Evolutionary conservation across 2,797 vertebrate genomes (phyloP).

Genomic region (Labroides dimidiatus): DNA sequence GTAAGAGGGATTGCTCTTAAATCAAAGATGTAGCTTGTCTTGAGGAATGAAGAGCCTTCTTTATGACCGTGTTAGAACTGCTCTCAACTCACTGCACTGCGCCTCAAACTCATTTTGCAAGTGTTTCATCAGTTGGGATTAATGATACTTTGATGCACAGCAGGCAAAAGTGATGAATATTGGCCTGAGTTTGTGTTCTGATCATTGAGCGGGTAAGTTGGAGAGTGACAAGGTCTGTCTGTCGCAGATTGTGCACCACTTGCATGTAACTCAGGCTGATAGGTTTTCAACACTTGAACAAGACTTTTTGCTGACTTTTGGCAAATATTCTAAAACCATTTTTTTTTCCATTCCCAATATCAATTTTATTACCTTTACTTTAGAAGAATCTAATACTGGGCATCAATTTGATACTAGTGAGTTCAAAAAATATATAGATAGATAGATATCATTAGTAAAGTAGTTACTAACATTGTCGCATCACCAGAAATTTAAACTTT

Average conservation of each 20-base stretch:
- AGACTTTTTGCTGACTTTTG: too few relatives aligned
- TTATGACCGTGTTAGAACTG: conserved; percentile 28
- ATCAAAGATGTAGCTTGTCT: conserved; percentile 62
- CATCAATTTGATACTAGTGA: too few relatives aligned
- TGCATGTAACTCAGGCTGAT: conserved; percentile 14
- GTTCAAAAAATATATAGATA: too few relatives aligned
- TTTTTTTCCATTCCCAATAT: too few relatives aligned
- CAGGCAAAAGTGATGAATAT: conserved; percentile 21
- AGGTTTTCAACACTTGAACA: conserved; percentile 14
- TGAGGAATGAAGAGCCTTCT: conserved; percentile 28
- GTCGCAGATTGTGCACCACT: conserved; percentile 10
- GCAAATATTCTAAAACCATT: too few relatives aligned
- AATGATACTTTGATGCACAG: conserved; percentile 60
- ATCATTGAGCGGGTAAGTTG: conserved; percentile 15
- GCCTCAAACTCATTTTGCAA: conserved; percentile 61
- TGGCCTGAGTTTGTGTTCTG: conserved; percentile 32
- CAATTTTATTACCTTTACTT: too few relatives aligned
- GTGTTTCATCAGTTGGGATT: conserved; percentile 68
- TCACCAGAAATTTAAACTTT: too few relatives aligned
- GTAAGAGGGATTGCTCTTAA: conserved; percentile 52
- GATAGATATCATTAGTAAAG: too few relatives aligned
- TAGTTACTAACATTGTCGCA: too few relatives aligned
- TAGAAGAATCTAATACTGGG: too few relatives aligned
- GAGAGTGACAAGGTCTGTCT: conserved; percentile 43
- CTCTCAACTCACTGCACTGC: conserved; percentile 38